phyloP scores from a whole-genome alignment of 2,113 vertebrate species.

The Gymnocephalus cernua region DNA sequence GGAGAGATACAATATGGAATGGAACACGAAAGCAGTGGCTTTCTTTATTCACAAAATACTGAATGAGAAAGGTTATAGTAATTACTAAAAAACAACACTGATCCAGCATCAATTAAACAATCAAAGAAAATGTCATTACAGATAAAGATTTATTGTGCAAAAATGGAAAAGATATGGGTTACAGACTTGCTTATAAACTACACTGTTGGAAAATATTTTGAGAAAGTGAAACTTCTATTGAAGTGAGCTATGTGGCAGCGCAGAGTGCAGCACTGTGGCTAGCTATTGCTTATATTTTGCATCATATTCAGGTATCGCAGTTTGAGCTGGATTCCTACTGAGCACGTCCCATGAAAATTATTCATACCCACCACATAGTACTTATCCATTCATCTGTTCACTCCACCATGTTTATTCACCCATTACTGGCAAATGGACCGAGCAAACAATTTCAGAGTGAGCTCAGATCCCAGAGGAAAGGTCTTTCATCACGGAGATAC shows the following conservation, averaged over 20 bases:
- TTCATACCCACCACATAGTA: conserved; percentile 10
- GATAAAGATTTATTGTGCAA: neutral
- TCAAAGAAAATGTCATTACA: neutral
- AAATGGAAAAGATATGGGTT: neutral
- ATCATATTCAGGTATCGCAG: neutral
- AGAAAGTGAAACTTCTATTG: no score
- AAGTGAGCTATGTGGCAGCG: no score
- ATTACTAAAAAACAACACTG: neutral
- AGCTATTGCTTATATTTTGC: neutral
- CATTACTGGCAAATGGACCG: conserved; percentile 53
- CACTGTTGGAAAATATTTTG: neutral
- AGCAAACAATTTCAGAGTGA: conserved; percentile 38
- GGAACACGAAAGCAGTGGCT: neutral
- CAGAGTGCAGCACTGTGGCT: neutral
- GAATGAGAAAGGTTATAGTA: neutral
- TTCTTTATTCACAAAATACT: neutral
- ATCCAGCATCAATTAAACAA: neutral
- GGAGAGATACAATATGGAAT: neutral
- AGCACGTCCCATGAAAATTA: conserved; percentile 14
- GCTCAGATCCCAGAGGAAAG: conserved; percentile 30
- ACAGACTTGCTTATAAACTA: neutral
- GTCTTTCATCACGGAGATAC: conserved; percentile 40
- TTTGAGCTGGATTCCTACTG: neutral
- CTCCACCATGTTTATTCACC: conserved; percentile 48
- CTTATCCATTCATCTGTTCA: conserved; percentile 42